Base-by-base conservation (phyloP, 2,113 vertebrate genomes). In the Indri indri region DNA sequence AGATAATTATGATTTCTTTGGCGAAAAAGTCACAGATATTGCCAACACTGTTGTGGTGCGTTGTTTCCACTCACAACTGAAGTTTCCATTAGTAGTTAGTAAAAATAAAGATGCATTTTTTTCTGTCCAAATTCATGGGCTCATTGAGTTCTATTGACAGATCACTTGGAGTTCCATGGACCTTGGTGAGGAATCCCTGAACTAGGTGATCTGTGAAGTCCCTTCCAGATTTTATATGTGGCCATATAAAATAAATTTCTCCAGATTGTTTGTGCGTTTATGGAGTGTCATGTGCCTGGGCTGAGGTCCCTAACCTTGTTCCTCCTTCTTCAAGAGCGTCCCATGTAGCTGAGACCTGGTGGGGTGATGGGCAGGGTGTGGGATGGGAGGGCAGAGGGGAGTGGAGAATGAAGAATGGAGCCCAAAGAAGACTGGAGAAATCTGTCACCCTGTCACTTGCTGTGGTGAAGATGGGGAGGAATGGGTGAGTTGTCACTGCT, bases 1-100 rank as follows among this genome's bases (percentile, higher is more conserved):
- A 93, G 94, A 79, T 22, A 57, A 83, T 4, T 52, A 85, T 4
- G 11, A 91, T 77, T 80, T 95, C 82, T 89, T 88, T 71, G 85
- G 34, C 91, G 83, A 76, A 86, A 93, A 86, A 47, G 6, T 63
- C 63, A 84, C 8, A 42, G 37, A 68, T 32, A 27, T n/a, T 59
- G 14, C 40, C 47, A 54, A 40, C 9, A 32, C 2, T 50, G 42
- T 16, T 61, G 61, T 68, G 22, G 14, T 74, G 22, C 71, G 74
- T 45, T 63, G 20, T 17, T 34, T 90, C 66, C 25, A 65, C 47
- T 45, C 27, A 54, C 70, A 61, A 34, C 22, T 0, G 22, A 73
- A 91, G 25, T 93, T 85, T 73, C 65, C 70, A 42, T 70, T 79
- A 27, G 8, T 77, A 61, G 42, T 70, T 57, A 40, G 32, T 65